phyloP scores from a whole-genome alignment of 53 echinoderm and acorn worm species.

The Arbacia lixula region DNA sequence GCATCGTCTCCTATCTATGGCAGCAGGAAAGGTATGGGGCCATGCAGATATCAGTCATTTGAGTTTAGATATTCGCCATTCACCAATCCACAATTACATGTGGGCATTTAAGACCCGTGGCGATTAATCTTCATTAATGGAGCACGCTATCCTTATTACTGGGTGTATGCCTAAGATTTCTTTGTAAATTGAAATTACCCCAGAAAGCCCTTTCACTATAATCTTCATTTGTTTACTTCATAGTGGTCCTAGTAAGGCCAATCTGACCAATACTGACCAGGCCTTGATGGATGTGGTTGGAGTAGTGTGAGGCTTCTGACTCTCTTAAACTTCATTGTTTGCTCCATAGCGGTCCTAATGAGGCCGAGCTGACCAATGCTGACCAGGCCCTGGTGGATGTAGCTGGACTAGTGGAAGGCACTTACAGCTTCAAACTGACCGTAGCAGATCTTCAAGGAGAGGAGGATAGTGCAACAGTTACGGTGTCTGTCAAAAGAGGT shows the following conservation, averaged over 20 bases:
- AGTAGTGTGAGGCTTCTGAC: conserved; percentile 63
- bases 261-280: conserved; percentile 63
- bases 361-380: conserved; percentile 61
- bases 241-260: conserved; percentile 74
- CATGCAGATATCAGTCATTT: background rate
- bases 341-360: conserved; percentile 65
- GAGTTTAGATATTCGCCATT: too few species aligned
- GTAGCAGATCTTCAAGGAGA: conserved; percentile 74
- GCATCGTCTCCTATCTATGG: conserved; percentile 72
- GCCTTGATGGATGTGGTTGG: conserved; percentile 73
- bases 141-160: too few species aligned
- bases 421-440: conserved; percentile 80
- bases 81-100: too few species aligned
- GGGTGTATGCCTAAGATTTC: too few species aligned
- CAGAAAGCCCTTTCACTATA: too few species aligned
- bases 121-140: too few species aligned
- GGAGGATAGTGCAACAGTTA: conserved; percentile 60
- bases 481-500: conserved; percentile 91
- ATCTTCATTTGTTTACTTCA: too few species aligned
- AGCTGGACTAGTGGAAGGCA: conserved; percentile 71
- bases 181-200: too few species aligned
- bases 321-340: background rate
- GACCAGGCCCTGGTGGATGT: conserved; percentile 74
- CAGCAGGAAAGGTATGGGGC: conserved; percentile 67
- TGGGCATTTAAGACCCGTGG: too few species aligned